Evolutionary conservation across 2,888 invertebrate genomes (phyloP), one percentile per base, ranked within the genome.

Genomic region (Cerceris rybyensis): DNA sequence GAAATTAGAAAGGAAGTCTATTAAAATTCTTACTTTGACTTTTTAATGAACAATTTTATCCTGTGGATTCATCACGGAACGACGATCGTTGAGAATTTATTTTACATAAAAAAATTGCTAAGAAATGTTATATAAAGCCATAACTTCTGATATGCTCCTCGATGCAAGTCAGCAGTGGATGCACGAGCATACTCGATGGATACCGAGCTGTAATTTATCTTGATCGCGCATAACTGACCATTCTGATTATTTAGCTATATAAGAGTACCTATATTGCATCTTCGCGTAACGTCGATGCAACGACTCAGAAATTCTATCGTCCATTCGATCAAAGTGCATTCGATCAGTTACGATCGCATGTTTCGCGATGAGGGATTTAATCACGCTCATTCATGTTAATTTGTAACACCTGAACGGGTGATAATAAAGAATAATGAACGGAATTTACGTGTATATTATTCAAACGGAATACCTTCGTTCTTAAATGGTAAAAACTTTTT

Each of bases 161-260:
- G 39, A 8, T 43, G 43, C 43, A 11, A 28, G 68, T 59, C 69
- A 46, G 16, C 16, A 59, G 49, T 39, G 49, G 54, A 59, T 52
- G 72, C 64, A 63, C 16, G 52, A 16, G 42, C 9, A 14, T 11
- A 16, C 63, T 57, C 63, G 52, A 46, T 69, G 55, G 41, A 13
- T 39, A 49, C 61, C 49, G 61, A 60, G 28, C n/a, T 41, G 58
- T 55, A 70, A 77, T 80, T 71, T 77, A 77, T 80, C 80, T 77
- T 74, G 80, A 80, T 80, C 80, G 61, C 64, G 73, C 77, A 77
- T 68, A 74, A 78, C 77, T 77, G 80, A 66, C 80, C 77, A 39
- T 69, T 71, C 76, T 54, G 76, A 76, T 65, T 63, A 72, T 71
- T 79, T 71, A 57, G 54, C 65, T 54, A 76, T 65, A 66, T 58